Evolutionary conservation across 2,797 vertebrate species (phyloP).

Genomic region (Lithobates sylvaticus): DNA sequence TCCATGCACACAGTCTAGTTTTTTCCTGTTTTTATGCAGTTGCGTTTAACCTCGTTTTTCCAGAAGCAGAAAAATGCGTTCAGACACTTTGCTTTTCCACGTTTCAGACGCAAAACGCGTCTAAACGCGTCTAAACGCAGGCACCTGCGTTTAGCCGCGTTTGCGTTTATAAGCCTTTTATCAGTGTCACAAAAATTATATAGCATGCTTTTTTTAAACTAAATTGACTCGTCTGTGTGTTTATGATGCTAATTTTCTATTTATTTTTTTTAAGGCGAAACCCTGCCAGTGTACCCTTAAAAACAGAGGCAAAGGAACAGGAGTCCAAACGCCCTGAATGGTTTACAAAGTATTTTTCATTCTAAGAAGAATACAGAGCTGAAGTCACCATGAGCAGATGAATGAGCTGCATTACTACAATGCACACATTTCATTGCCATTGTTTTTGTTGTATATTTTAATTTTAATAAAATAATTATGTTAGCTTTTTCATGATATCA

Average conservation of each 20-base stretch:
- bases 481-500: constrained; percentile 33
- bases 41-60: no score
- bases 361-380: constrained; percentile 76
- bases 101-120: no score
- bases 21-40: no score
- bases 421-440: neutral
- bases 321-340: constrained; percentile 87
- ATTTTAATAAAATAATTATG: constrained; percentile 37
- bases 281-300: constrained; percentile 74
- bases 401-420: neutral
- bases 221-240: neutral
- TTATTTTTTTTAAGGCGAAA: constrained; percentile 71
- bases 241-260: neutral
- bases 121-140: no score
- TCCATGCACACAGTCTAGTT: no score
- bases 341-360: constrained; percentile 98
- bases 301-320: constrained; percentile 79
- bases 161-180: no score
- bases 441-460: constrained; percentile 20
- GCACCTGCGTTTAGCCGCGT: no score
- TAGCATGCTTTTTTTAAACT: no score
- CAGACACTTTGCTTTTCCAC: no score
- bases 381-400: neutral
- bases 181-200: no score
- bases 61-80: no score